Evolutionary conservation across 1,140 invertebrate genomes (phyloP).

Genomic region (Teleopsis dalmanni): DNA sequence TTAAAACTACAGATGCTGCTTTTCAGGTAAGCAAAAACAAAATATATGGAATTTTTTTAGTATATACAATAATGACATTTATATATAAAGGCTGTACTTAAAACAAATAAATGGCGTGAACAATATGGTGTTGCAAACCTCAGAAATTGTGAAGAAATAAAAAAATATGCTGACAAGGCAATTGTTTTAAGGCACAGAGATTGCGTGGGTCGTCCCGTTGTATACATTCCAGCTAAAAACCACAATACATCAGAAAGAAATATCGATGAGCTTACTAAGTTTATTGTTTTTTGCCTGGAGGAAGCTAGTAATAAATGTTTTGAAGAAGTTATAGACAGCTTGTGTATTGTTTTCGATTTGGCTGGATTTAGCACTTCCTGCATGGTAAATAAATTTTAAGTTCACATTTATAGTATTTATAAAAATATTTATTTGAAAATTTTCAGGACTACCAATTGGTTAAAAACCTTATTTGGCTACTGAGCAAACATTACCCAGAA

Average conservation of each 20-base stretch:
- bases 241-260: constrained; percentile 63
- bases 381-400: too few species aligned
- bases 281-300: constrained; percentile 68
- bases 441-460: constrained; percentile 70
- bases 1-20: constrained; percentile 60
- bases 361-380: constrained; percentile 62
- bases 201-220: constrained; percentile 60
- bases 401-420: too few species aligned
- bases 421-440: too few species aligned
- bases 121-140: constrained; percentile 59
- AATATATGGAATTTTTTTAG: not conserved
- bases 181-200: constrained; percentile 61
- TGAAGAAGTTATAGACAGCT: constrained; percentile 68
- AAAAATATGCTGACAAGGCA: constrained; percentile 57
- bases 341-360: constrained; percentile 70
- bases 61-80: not conserved
- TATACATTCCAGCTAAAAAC: constrained; percentile 69
- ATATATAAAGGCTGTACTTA: constrained; percentile 55
- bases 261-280: constrained; percentile 66
- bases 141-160: constrained; percentile 48
- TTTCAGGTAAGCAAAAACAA: constrained; percentile 60
- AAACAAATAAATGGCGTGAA: constrained; percentile 69
- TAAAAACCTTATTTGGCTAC: constrained; percentile 67
- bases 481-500: constrained; percentile 67
- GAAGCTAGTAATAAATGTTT: constrained; percentile 67